Conservation (phyloP, 2,888 invertebrate species). For the Pedicia rivosa region DNA sequence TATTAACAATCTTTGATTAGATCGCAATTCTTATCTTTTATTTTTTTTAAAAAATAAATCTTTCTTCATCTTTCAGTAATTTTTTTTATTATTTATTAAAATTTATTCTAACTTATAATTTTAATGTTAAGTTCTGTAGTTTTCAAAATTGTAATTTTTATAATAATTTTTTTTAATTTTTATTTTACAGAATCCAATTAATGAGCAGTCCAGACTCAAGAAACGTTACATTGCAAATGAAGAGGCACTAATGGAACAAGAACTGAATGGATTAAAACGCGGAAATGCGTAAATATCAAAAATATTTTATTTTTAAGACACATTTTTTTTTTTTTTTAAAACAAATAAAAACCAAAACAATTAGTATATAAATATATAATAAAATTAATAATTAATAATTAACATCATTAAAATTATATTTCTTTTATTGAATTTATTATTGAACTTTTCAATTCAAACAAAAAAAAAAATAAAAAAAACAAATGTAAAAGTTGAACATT, state of each 20-base stretch:
- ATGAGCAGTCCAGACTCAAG: slow-evolving; percentile 27
- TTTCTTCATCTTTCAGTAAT: too few relatives aligned
- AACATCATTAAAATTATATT: not conserved
- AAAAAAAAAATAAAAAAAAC: not conserved
- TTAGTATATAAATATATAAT: not conserved
- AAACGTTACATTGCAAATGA: slow-evolving; percentile 48
- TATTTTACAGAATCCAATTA: not conserved
- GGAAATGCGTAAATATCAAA: slow-evolving; percentile 23
- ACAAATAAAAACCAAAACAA: not conserved
- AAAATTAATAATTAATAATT: not conserved
- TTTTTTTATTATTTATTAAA: too few relatives aligned
- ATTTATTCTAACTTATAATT: too few relatives aligned
- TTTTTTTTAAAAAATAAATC: too few relatives aligned
- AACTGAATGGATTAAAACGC: slow-evolving; percentile 47
- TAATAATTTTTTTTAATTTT: too few relatives aligned
- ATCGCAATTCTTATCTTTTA: too few relatives aligned
- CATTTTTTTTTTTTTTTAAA: too few relatives aligned
- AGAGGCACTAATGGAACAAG: slow-evolving; percentile 42
- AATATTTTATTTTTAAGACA: not conserved
- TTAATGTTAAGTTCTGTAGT: too few relatives aligned
- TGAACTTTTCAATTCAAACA: not conserved
- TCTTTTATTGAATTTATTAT: not conserved
- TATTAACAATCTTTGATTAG: too few relatives aligned
- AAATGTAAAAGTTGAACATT: not conserved
- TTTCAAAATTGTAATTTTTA: too few relatives aligned